These are phyloP conservation scores for Eledona agricola DNA, from an alignment of 2,888 invertebrate genomes.

Conservation along the genomic window DNA sequence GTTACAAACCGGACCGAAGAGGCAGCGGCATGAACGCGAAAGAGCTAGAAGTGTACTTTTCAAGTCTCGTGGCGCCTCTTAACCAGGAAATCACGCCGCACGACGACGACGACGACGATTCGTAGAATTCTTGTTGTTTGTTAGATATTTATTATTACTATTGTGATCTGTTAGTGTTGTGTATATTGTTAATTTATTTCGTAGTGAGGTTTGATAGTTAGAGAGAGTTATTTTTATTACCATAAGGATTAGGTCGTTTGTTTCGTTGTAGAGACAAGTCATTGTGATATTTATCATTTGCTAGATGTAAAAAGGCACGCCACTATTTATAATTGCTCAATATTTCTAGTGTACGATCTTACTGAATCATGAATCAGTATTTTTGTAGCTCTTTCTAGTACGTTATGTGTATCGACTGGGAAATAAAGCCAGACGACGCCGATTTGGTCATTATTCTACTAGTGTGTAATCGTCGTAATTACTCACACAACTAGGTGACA, in stretches of 20 bases:
- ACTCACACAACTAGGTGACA: too few relatives aligned
- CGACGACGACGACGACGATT: constrained; percentile 33
- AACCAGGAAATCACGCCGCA: constrained; percentile 41
- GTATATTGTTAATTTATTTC: constrained; percentile 20
- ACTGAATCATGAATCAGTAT: constrained; percentile 23
- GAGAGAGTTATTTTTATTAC: constrained; percentile 14
- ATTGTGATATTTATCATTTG: constrained; percentile 28
- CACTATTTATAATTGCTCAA: constrained; percentile 32
- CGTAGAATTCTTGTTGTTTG: constrained; percentile 31
- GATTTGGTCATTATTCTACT: too few relatives aligned
- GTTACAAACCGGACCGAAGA: constrained; percentile 53
- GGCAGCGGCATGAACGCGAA: constrained; percentile 50
- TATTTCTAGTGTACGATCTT: constrained; percentile 17
- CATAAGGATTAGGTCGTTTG: constrained; percentile 14
- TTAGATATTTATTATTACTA: constrained; percentile 18
- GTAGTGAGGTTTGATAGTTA: constrained; percentile 24
- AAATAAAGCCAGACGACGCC: too few relatives aligned
- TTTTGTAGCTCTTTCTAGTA: constrained; percentile 25
- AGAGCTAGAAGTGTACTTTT: constrained; percentile 57
- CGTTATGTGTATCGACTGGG: too few relatives aligned
- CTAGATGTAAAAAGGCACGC: constrained; percentile 21
- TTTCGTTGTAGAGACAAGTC: constrained; percentile 33
- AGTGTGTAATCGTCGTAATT: too few relatives aligned
- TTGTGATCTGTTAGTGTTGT: constrained; percentile 15
- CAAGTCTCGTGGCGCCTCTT: constrained; percentile 44